phyloP scores from a whole-genome alignment of 1,140 invertebrate species.

The Bombus affinis region DNA sequence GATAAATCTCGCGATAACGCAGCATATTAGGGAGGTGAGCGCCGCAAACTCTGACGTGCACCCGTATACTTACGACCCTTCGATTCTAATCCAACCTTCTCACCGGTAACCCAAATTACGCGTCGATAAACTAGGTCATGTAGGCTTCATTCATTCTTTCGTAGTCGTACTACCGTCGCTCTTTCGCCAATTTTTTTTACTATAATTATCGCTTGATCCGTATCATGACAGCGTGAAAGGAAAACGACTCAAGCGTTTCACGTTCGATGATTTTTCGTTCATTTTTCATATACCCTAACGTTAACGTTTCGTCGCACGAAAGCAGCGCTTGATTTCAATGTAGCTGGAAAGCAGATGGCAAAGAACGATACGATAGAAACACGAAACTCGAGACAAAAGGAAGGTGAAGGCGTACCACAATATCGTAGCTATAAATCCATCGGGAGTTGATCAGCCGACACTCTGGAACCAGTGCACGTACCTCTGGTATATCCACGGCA shows the following conservation, averaged over 20 bases:
- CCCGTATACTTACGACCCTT: conserved; percentile 12
- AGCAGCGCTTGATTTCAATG: not conserved
- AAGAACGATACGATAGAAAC: conserved; percentile 14
- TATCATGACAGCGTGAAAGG: not conserved
- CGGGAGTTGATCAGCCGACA: conserved; percentile 71
- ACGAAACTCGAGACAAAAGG: conserved; percentile 16
- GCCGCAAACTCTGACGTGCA: conserved; percentile 43
- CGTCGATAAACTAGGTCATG: conserved; percentile 37
- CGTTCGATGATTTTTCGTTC: not conserved
- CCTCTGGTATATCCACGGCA: conserved; percentile 63
- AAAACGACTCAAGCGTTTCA: not conserved
- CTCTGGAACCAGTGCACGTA: conserved; percentile 75
- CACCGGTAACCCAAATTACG: conserved; percentile 40
- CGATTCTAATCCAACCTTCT: conserved; percentile 38
- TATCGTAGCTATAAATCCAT: conserved; percentile 78
- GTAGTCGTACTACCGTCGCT: not conserved
- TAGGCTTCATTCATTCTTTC: not conserved
- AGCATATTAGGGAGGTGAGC: conserved; percentile 35
- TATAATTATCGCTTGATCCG: not conserved
- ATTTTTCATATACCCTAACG: not conserved
- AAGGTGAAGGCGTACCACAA: conserved; percentile 58
- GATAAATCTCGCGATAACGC: conserved; percentile 61
- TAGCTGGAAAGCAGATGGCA: conserved; percentile 43
- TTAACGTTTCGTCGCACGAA: not conserved
- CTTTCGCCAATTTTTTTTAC: not conserved